Evolutionary conservation across 2,888 invertebrate species (phyloP), one percentile per base, ranked within the genome.

Genomic region (Dione juno): DNA sequence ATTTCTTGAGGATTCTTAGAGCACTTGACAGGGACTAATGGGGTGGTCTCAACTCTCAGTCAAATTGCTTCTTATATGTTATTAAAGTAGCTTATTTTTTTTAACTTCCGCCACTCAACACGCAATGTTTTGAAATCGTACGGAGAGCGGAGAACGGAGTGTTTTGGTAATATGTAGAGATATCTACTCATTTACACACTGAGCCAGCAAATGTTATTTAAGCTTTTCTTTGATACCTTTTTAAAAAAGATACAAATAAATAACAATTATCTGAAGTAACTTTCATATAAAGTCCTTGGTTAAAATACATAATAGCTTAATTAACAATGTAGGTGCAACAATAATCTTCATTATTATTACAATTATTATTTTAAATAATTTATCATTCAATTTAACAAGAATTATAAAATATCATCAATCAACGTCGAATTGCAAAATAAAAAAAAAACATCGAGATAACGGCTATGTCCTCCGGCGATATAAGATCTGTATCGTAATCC

Each of bases 401-500:
- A 52, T 40, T 37, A 71, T 43, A 65, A 53, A 50, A 57, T 53
- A 79, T 76, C 77, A 82, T 84, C 82, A 82, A 85, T 84, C 82
- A 83, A 77, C 69, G 53, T 54, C 83, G 83, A 83, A 85, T 81
- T 83, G 82, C 78, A 85, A 85, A 50, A 21, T 28, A 50, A 48
- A 45, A 82, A 79, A 79, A 80, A 83, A 79, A 77, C 75, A 80
- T 81, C 78, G 83, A 86, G 85, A 87, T 82, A 82, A 87, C 84
- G 88, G 64, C 64, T 52, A 75, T 86, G 80, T 81, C 88, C 86
- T 85, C 80, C 74, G 88, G 88, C 88, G 85, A 88, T 83, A 86
- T 78, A 76, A 86, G 90, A 91, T 89, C 85, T 83, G 84, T 85
- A 91, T 91, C 92, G 86, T 90, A 92, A 92, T 91, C 91, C 92